phyloP scores from a whole-genome alignment of 2,797 vertebrate species.

The Brachyalestes nurse region DNA sequence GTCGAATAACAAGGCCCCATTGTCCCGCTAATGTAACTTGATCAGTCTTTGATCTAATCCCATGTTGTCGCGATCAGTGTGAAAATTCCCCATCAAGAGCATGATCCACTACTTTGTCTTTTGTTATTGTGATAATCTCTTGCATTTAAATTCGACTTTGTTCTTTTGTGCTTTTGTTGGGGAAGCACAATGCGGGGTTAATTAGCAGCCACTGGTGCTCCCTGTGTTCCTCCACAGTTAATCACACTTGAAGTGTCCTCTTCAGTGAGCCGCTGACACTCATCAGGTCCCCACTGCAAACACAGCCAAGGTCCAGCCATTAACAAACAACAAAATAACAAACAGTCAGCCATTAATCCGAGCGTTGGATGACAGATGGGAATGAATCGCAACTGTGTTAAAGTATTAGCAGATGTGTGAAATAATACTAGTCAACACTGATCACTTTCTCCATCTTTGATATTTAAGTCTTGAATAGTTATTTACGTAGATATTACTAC shows the following conservation, averaged over 20 bases:
- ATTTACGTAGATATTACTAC: not conserved
- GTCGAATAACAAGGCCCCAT: slow-evolving; percentile 77
- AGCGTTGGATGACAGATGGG: slow-evolving; percentile 51
- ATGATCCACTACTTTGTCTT: slow-evolving; percentile 78
- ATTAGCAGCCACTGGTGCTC: slow-evolving; percentile 85
- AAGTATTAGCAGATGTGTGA: not conserved
- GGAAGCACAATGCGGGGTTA: slow-evolving; percentile 82
- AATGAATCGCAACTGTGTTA: slow-evolving; percentile 33
- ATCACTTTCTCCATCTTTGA: not conserved
- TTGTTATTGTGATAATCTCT: slow-evolving; percentile 85
- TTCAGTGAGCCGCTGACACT: slow-evolving; percentile 70
- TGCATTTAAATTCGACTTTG: slow-evolving; percentile 84
- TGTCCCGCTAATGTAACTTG: slow-evolving; percentile 82
- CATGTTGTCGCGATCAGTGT: slow-evolving; percentile 81
- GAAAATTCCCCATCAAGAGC: slow-evolving; percentile 82
- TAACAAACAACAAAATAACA: slow-evolving; percentile 72
- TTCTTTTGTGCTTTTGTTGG: slow-evolving; percentile 86
- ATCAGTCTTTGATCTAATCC: slow-evolving; percentile 85
- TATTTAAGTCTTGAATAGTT: not conserved
- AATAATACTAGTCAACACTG: not conserved
- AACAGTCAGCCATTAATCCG: slow-evolving; percentile 70
- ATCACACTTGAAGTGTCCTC: slow-evolving; percentile 83
- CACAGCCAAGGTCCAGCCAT: slow-evolving; percentile 67
- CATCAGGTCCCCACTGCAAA: slow-evolving; percentile 67
- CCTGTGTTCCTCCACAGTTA: slow-evolving; percentile 78